Percentiles rank a stretch among this genome's conserved stretches.
Conservation (phyloP, 2,113 vertebrate species). For the Hylia prasina region DNA sequence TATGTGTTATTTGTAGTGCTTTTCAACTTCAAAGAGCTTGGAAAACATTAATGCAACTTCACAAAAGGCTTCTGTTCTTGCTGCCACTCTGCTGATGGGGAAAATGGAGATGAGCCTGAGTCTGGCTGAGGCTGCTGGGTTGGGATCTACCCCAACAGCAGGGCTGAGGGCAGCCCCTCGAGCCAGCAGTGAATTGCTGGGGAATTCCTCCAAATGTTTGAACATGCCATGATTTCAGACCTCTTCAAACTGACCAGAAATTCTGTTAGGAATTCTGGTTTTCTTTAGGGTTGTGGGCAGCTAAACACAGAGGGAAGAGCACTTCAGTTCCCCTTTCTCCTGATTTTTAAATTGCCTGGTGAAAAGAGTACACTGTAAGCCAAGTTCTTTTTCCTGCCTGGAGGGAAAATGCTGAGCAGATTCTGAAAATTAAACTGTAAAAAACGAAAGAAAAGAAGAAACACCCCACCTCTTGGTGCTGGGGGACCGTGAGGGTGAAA, state of each 20-base stretch:
- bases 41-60: background rate
- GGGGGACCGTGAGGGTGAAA: rapidly evolving
- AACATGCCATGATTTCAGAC: background rate
- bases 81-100: background rate
- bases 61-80: background rate
- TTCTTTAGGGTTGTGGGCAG: background rate
- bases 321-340: background rate
- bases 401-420: background rate
- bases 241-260: background rate
- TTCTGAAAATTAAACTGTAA: background rate
- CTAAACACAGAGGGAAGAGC: rapidly evolving
- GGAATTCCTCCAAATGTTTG: background rate
- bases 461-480: background rate
- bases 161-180: background rate
- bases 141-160: rapidly evolving
- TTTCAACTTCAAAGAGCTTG: constrained; percentile 36
- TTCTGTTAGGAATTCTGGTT: background rate
- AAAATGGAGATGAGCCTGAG: background rate
- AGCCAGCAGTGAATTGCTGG: background rate
- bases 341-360: background rate
- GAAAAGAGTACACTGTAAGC: background rate
- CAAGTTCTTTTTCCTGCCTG: rapidly evolving
- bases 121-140: background rate
- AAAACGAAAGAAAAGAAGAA: no score
- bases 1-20: constrained; percentile 17